phyloP scores from a whole-genome alignment of 2,797 vertebrate genomes.

The Clarias pachynema region DNA sequence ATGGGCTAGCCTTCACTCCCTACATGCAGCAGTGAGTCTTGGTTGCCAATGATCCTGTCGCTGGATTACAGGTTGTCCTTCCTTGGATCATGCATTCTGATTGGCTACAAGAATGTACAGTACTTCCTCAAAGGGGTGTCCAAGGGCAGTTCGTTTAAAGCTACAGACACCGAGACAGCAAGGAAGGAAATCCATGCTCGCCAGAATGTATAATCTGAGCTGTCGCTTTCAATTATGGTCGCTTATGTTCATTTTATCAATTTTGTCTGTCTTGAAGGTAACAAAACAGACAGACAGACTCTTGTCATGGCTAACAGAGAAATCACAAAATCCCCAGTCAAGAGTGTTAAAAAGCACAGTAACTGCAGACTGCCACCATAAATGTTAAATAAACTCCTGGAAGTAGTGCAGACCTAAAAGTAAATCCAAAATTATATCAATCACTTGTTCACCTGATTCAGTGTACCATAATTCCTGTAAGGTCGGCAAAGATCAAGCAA shows the following conservation, averaged over 20 bases:
- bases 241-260: too few species aligned
- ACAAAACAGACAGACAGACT: background rate
- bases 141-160: too few species aligned
- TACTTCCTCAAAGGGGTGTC: too few species aligned
- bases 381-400: background rate
- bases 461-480: background rate
- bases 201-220: too few species aligned
- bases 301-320: background rate
- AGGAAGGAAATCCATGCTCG: too few species aligned
- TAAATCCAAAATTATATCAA: background rate
- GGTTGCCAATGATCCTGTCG: too few species aligned
- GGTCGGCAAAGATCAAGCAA: slow-evolving; percentile 14
- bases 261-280: background rate
- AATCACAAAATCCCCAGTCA: background rate
- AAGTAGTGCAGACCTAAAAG: background rate
- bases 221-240: background rate
- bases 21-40: too few species aligned
- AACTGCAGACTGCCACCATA: background rate
- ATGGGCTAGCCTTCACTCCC: too few species aligned
- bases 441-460: background rate
- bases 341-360: background rate
- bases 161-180: too few species aligned
- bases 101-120: too few species aligned
- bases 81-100: too few species aligned
- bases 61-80: too few species aligned